phyloP scores from a whole-genome alignment of 2,888 invertebrate species.

The Deilephila porcellus region DNA sequence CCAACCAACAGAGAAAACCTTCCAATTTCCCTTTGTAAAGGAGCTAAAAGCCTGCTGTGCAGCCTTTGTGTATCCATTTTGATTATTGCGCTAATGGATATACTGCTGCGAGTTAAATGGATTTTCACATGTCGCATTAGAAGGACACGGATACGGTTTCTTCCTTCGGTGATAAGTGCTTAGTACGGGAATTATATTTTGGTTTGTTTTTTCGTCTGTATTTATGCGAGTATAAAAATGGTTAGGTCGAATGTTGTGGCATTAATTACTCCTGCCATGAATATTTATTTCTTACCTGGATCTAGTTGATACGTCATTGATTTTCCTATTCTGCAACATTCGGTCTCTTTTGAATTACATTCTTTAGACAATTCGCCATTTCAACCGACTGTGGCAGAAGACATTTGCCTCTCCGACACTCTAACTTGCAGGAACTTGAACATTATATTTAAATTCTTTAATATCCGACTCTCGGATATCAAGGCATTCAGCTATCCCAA shows the following conservation, averaged over 20 bases:
- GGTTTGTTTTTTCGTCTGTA: neutral
- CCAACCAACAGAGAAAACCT: neutral
- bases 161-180: neutral
- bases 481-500: too few relatives aligned
- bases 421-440: too few relatives aligned
- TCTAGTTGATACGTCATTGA: too few relatives aligned
- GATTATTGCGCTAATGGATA: slow-evolving; percentile 40
- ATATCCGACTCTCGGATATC: too few relatives aligned
- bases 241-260: neutral
- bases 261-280: too few relatives aligned
- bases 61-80: slow-evolving; percentile 32
- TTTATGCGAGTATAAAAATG: neutral
- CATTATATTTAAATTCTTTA: too few relatives aligned
- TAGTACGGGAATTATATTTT: neutral
- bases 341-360: too few relatives aligned
- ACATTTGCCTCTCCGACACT: too few relatives aligned
- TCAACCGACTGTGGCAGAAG: too few relatives aligned
- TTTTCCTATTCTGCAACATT: too few relatives aligned
- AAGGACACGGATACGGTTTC: slow-evolving; percentile 1
- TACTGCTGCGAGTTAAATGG: slow-evolving; percentile 42
- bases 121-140: slow-evolving; percentile 32
- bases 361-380: too few relatives aligned
- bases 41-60: slow-evolving; percentile 57
- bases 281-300: too few relatives aligned
- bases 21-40: slow-evolving; percentile 5